These are phyloP conservation scores for Hypsibius dujardini DNA, from an alignment of 1,140 invertebrate species.

Conservation along the genomic window DNA sequence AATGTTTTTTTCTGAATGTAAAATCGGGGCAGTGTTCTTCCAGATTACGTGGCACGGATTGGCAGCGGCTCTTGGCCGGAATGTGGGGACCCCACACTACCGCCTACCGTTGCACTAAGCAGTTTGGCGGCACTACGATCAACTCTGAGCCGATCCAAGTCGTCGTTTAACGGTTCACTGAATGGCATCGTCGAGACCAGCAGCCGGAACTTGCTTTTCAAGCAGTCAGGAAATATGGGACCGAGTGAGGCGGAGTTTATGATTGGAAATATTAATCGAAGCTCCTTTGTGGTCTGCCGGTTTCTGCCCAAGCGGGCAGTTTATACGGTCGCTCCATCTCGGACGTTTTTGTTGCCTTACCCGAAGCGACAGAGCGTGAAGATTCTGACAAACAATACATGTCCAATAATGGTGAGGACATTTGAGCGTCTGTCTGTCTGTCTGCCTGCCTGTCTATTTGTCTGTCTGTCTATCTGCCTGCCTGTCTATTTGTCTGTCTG, in stretches of 20 bases:
- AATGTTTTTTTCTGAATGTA: neutral
- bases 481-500: too few relatives aligned
- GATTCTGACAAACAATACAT: too few relatives aligned
- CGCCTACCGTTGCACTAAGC: neutral
- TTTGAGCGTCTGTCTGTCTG: too few relatives aligned
- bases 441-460: too few relatives aligned
- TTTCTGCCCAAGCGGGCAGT: too few relatives aligned
- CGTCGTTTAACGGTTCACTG: neutral
- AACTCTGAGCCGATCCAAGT: neutral
- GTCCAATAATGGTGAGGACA: too few relatives aligned
- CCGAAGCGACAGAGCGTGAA: too few relatives aligned
- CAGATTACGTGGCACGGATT: neutral
- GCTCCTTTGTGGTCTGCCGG: too few relatives aligned
- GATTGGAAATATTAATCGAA: too few relatives aligned
- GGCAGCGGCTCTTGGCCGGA: neutral
- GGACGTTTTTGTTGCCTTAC: too few relatives aligned
- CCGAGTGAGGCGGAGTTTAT: neutral
- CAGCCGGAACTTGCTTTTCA: neutral
- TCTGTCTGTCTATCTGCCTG: too few relatives aligned
- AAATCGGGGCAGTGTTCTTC: neutral
- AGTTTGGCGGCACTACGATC: conserved; percentile 2
- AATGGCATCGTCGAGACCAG: neutral
- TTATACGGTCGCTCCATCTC: too few relatives aligned
- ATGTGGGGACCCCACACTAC: neutral
- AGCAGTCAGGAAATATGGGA: neutral